Evolutionary conservation across 2,797 vertebrate genomes (phyloP).

Genomic region (Tachyglossus aculeatus): DNA sequence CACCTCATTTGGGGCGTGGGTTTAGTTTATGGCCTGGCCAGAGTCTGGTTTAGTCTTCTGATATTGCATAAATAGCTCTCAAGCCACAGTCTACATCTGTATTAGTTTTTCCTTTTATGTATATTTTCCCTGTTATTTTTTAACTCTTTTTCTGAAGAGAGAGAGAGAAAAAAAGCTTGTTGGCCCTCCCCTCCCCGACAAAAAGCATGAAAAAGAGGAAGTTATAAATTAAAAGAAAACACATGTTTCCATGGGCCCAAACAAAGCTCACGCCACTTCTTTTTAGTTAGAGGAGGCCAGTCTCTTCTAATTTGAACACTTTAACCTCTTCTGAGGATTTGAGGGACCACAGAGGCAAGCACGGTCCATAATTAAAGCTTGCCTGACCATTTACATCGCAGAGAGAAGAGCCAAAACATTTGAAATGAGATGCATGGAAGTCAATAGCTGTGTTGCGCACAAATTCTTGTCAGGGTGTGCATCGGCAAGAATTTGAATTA

Average conservation of each 20-base stretch:
- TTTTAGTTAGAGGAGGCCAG: slow-evolving; percentile 49
- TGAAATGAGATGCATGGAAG: slow-evolving; percentile 65
- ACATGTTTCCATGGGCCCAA: slow-evolving; percentile 25
- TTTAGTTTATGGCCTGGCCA: slow-evolving; percentile 91
- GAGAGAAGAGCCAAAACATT: slow-evolving; percentile 65
- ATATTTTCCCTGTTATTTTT: slow-evolving; percentile 68
- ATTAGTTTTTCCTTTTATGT: slow-evolving; percentile 79
- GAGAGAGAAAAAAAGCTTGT: slow-evolving; percentile 57
- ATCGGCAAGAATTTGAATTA: slow-evolving; percentile 42
- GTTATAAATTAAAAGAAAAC: slow-evolving; percentile 63
- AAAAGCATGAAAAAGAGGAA: slow-evolving; percentile 70
- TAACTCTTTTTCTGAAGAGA: slow-evolving; percentile 63
- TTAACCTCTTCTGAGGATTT: slow-evolving; percentile 71
- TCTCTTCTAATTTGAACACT: slow-evolving; percentile 72
- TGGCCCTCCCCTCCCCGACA: slow-evolving; percentile 64
- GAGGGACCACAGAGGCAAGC: slow-evolving; percentile 77
- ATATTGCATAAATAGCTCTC: slow-evolving; percentile 94
- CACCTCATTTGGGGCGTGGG: slow-evolving; percentile 98
- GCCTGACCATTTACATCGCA: slow-evolving; percentile 64
- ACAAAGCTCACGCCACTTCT: slow-evolving; percentile 17
- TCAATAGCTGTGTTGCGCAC: slow-evolving; percentile 65
- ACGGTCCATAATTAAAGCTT: slow-evolving; percentile 74
- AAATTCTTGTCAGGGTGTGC: slow-evolving; percentile 50
- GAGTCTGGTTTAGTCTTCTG: slow-evolving; percentile 94
- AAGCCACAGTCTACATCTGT: slow-evolving; percentile 87